These are phyloP conservation scores for Podargus strigoides DNA, from an alignment of 2,797 vertebrate genomes.

Conservation along the genomic window DNA sequence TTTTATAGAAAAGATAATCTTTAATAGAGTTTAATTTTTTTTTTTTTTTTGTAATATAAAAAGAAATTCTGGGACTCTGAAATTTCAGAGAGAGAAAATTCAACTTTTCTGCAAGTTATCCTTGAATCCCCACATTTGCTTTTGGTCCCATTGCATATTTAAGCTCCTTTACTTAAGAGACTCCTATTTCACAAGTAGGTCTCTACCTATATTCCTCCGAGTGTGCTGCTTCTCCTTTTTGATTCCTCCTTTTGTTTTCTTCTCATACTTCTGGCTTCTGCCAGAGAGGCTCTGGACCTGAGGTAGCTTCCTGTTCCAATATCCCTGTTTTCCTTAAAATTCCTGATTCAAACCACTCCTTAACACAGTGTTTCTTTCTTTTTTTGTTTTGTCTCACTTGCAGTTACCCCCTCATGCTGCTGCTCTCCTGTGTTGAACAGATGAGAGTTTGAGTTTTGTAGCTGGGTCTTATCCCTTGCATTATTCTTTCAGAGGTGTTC, in stretches of 20 bases:
- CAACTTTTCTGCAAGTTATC: background rate
- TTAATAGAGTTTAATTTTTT: background rate
- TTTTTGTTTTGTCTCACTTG: background rate
- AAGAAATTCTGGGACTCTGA: background rate
- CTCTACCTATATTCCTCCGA: background rate
- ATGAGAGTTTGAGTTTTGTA: background rate
- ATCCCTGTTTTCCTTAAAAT: background rate
- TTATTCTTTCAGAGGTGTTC: conserved; percentile 7
- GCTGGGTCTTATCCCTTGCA: background rate
- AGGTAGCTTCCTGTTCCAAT: background rate
- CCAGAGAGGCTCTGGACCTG: background rate
- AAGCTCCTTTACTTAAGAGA: background rate
- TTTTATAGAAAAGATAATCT: background rate
- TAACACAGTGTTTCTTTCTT: background rate
- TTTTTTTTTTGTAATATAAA: background rate
- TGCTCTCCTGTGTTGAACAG: background rate
- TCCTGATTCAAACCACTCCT: background rate
- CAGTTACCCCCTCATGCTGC: background rate
- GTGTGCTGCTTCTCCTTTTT: background rate
- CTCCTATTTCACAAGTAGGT: background rate
- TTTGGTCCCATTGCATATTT: background rate
- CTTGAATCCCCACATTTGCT: background rate
- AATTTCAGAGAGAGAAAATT: background rate
- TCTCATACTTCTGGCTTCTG: background rate
- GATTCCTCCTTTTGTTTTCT: background rate